phyloP scores from a whole-genome alignment of 2,888 invertebrate genomes.

The Colletes collaris region DNA sequence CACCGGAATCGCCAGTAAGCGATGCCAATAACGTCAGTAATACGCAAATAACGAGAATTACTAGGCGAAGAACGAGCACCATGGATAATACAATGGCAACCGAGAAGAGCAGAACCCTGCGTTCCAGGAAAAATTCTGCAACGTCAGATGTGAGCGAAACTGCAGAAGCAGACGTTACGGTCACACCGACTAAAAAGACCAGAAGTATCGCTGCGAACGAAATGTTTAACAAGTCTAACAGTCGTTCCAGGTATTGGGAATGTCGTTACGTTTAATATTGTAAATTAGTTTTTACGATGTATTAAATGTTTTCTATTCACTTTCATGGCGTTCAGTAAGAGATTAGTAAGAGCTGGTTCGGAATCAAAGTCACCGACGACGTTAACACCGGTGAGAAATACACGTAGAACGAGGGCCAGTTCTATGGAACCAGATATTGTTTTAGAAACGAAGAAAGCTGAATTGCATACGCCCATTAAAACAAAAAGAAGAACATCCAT shows the following conservation, averaged over 20 bases:
- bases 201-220: slow-evolving; percentile 19
- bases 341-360: slow-evolving; percentile 73
- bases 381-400: slow-evolving; percentile 44
- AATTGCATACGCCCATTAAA: slow-evolving; percentile 61
- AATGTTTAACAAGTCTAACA: slow-evolving; percentile 10
- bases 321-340: slow-evolving; percentile 18
- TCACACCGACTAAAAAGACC: slow-evolving; percentile 51
- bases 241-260: slow-evolving; percentile 42
- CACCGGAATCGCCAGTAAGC: slow-evolving; percentile 65
- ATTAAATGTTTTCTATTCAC: not conserved
- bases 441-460: not conserved
- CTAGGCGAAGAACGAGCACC: slow-evolving; percentile 49
- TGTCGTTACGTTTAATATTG: not conserved
- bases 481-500: slow-evolving; percentile 65
- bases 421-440: slow-evolving; percentile 71
- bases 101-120: slow-evolving; percentile 48
- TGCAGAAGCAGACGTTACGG: slow-evolving; percentile 52
- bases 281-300: not conserved
- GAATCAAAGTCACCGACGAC: slow-evolving; percentile 73
- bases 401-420: slow-evolving; percentile 74
- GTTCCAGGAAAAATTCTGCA: slow-evolving; percentile 61
- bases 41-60: slow-evolving; percentile 28
- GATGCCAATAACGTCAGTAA: slow-evolving; percentile 45
- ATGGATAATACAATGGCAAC: slow-evolving; percentile 37
- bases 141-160: slow-evolving; percentile 67